Conservation (phyloP, 2,888 invertebrate species). For the Trachelus iudaicus region DNA sequence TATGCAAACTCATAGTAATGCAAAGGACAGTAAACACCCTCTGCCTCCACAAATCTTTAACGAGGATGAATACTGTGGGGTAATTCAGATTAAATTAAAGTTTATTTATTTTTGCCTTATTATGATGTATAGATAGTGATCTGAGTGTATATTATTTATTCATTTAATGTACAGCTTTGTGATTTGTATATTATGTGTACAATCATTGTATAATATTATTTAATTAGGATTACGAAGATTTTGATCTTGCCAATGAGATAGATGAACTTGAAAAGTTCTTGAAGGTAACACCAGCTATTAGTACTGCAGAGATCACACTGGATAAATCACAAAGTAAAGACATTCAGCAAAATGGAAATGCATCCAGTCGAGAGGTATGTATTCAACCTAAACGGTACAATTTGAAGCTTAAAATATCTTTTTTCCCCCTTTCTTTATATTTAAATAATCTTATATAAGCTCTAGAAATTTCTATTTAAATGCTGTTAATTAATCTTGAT, state of each 20-base stretch:
- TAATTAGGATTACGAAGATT: conserved; percentile 89
- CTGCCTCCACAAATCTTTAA: conserved; percentile 96
- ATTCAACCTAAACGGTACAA: conserved; percentile 14
- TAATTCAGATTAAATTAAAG: conserved; percentile 61
- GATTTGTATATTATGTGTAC: conserved; percentile 2
- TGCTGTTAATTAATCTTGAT: background rate
- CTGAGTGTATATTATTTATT: background rate
- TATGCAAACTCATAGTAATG: conserved; percentile 89
- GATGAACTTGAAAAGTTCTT: conserved; percentile 90
- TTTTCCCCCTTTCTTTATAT: conserved; percentile 10
- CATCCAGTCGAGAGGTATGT: conserved; percentile 64
- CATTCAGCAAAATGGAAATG: conserved; percentile 61
- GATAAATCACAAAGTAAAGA: conserved; percentile 49
- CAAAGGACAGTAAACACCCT: conserved; percentile 81
- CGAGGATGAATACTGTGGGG: conserved; percentile 92
- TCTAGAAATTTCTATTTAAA: background rate
- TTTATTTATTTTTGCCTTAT: background rate
- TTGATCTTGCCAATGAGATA: conserved; percentile 91
- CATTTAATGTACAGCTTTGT: background rate
- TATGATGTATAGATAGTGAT: background rate
- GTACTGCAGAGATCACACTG: conserved; percentile 65
- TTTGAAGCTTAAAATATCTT: conserved; percentile 24
- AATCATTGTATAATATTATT: conserved; percentile 37
- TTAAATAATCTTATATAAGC: background rate
- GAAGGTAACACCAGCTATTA: conserved; percentile 74